Evolutionary conservation across 2,113 vertebrate genomes (phyloP).

Genomic region (Raphicerus campestris): DNA sequence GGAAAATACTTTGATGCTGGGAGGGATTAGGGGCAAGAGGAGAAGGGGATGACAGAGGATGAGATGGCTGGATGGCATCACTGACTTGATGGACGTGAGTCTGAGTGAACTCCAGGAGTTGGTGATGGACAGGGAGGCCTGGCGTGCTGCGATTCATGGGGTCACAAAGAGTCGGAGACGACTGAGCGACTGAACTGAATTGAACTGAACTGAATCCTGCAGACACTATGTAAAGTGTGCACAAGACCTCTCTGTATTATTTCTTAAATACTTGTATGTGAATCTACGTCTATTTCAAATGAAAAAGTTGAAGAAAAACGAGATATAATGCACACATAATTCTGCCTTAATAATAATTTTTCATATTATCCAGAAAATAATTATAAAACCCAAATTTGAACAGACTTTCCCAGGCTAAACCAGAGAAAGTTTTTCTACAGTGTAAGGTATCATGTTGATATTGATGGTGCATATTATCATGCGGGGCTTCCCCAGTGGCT

Average conservation of each 20-base stretch:
- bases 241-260: not conserved
- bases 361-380: not conserved
- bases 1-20: too few relatives aligned
- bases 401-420: not conserved
- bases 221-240: not conserved
- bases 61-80: too few relatives aligned
- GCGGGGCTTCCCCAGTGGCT: not conserved
- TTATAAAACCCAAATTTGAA: not conserved
- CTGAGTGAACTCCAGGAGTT: too few relatives aligned
- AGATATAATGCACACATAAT: not conserved
- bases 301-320: not conserved
- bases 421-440: not conserved
- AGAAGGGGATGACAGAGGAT: too few relatives aligned
- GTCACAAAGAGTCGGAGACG: too few relatives aligned
- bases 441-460: not conserved
- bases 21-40: too few relatives aligned
- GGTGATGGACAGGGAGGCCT: too few relatives aligned
- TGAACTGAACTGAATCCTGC: not conserved
- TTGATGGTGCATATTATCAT: not conserved
- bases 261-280: not conserved
- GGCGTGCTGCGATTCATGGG: too few relatives aligned
- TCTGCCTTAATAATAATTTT: not conserved
- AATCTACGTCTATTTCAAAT: not conserved
- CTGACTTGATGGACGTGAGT: rapidly evolving
- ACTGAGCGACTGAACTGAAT: too few relatives aligned